A percentile compares a stretch with the other conserved stretches of the same genome.
Evolutionary conservation across 2,113 vertebrate genomes (phyloP).

Genomic region (Bujurquina vittata): DNA sequence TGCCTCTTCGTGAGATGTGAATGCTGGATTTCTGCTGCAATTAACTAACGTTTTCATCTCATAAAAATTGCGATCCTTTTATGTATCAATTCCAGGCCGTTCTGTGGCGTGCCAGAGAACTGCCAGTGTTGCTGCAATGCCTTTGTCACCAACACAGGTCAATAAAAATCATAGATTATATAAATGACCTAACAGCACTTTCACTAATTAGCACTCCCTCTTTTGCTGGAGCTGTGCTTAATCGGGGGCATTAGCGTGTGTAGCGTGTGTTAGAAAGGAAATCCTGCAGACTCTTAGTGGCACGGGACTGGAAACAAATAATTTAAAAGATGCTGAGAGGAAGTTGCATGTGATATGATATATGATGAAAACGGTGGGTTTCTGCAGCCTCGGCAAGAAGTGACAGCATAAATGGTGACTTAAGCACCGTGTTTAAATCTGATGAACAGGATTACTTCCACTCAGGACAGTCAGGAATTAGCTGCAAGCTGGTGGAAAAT

Average conservation of each 20-base stretch:
- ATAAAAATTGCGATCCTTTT: slow-evolving; percentile 54
- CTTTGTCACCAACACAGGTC: slow-evolving; percentile 57
- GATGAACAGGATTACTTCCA: background rate
- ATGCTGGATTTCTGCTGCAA: slow-evolving; percentile 51
- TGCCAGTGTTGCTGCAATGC: slow-evolving; percentile 35
- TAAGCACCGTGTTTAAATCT: background rate
- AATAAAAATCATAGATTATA: slow-evolving; percentile 61
- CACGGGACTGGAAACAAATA: background rate
- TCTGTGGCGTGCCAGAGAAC: slow-evolving; percentile 40
- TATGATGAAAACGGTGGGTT: slow-evolving; percentile 16
- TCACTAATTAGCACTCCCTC: slow-evolving; percentile 50
- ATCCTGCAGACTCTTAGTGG: slow-evolving; percentile 12
- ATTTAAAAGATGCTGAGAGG: background rate
- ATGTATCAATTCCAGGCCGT: slow-evolving; percentile 38
- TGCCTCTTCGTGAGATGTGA: slow-evolving; percentile 31
- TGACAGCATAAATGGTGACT: slow-evolving; percentile 4
- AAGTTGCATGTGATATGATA: slow-evolving; percentile 8
- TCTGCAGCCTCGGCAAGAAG: slow-evolving; percentile 31
- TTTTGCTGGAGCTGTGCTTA: slow-evolving; percentile 33
- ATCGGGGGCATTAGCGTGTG: slow-evolving; percentile 37
- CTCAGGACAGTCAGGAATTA: slow-evolving; percentile 13
- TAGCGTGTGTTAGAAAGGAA: slow-evolving; percentile 7
- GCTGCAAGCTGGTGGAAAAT: background rate
- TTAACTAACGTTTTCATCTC: slow-evolving; percentile 58
- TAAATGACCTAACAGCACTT: slow-evolving; percentile 63